These are phyloP conservation scores for Pelecanoides urinatrix DNA, from an alignment of 2,113 vertebrate species.

Conservation along the genomic window DNA sequence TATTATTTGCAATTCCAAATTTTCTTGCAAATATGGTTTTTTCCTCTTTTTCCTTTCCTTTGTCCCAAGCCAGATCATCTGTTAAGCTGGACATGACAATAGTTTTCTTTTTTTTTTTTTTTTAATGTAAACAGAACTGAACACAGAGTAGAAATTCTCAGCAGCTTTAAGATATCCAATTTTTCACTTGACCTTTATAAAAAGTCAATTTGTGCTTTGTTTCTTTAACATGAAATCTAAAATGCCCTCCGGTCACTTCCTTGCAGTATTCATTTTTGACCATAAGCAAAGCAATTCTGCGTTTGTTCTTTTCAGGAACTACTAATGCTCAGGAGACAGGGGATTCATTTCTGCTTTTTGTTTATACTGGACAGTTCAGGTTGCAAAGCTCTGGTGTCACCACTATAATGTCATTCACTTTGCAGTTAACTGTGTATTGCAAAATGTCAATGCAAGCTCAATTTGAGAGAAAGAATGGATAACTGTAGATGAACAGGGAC, in stretches of 20 bases:
- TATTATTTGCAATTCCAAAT: neutral
- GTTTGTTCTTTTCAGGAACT: slow-evolving; percentile 24
- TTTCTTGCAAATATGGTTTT: neutral
- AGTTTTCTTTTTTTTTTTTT: neutral
- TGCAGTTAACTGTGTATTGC: neutral
- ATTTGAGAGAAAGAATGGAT: neutral
- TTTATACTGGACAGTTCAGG: neutral
- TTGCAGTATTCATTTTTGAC: neutral
- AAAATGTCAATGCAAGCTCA: neutral
- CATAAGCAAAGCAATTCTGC: neutral
- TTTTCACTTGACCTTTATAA: slow-evolving; percentile 64
- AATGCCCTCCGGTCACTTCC: slow-evolving; percentile 16
- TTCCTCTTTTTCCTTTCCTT: neutral
- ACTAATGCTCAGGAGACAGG: neutral
- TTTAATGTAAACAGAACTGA: neutral
- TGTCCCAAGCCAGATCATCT: neutral
- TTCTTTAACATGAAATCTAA: slow-evolving; percentile 23
- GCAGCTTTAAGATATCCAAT: neutral
- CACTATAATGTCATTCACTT: neutral
- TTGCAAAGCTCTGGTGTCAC: neutral
- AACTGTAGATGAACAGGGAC: neutral
- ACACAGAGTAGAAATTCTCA: neutral
- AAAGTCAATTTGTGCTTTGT: slow-evolving; percentile 56
- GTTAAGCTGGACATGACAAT: neutral
- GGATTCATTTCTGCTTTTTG: neutral